Base-by-base conservation (phyloP, 2,113 vertebrate genomes). In the Etheostoma cragini region DNA sequence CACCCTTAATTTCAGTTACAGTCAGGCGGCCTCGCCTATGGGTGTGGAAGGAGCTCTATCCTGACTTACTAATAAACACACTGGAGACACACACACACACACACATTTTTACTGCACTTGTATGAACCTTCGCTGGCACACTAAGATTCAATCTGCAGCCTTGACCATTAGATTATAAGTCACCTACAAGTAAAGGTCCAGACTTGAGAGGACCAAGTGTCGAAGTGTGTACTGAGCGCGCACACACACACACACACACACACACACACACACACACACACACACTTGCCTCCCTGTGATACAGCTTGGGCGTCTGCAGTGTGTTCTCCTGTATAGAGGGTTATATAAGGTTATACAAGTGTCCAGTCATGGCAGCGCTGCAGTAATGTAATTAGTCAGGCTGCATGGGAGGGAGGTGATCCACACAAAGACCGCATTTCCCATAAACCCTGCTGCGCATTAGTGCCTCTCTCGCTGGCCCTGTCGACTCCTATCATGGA, bases 321-420 rank as follows among this genome's bases (percentile, higher is more conserved):
- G 38, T 42, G 65, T 10, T 58, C 42, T 70, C 77, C 81, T 69
- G 50, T 70, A 38, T 69, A 13, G 49, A 47, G 85, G 80, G 73
- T 87, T 90, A 79, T 47, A 63, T 88, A 80, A 88, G 76, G 86
- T 92, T 89, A 88, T 72, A 81, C 90, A 92, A 92, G 89, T 73
- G 84, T 89, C 77, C 83, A 84, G 89, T 86, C 87, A 79, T 30
- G 68, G 79, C 85, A 79, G 80, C 42, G 11, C 86, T 81, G 87
- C 87, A 89, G 88, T 90, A 87, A 91, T 90, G 88, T 87, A 78
- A 92, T 92, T 85, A 92, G 83, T 84, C 81, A 86, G 76, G 63
- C 87, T 86, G 89, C 82, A 88, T 72, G 76, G 75, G 24, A 81
- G 67, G 69, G 81, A 78, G 85, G 82, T 42, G 76, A 81, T 81